phyloP scores from a whole-genome alignment of 2,797 vertebrate species.

The Myotis findleyi region DNA sequence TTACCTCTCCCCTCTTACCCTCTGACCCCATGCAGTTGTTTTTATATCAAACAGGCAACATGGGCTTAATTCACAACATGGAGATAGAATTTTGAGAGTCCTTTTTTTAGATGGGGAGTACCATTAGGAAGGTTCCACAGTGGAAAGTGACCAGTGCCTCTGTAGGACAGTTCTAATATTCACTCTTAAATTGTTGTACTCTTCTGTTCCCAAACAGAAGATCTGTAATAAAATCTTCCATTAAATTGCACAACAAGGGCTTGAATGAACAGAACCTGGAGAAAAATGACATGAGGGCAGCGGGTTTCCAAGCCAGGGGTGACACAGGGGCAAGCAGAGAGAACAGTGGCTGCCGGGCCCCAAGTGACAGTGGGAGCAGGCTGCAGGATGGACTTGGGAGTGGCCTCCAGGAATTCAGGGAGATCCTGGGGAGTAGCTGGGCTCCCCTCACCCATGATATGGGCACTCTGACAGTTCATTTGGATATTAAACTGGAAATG shows the following conservation, averaged over 20 bases:
- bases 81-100: background rate
- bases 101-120: background rate
- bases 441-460: background rate
- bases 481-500: background rate
- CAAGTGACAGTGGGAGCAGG: background rate
- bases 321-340: background rate
- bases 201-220: background rate
- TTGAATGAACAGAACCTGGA: background rate
- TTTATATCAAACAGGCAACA: background rate
- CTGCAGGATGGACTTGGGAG: background rate
- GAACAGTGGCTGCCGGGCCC: background rate
- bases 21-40: background rate
- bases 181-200: background rate
- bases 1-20: no score
- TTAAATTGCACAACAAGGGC: background rate
- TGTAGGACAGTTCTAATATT: background rate
- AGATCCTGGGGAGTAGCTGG: background rate
- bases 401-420: background rate
- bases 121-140: background rate
- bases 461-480: background rate
- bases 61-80: background rate
- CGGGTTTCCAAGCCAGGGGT: background rate
- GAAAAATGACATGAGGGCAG: background rate
- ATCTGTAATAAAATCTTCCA: background rate
- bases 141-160: background rate